These are phyloP conservation scores for Takifugu rubripes DNA, from an alignment of 2,797 vertebrate species.

Conservation along the genomic window DNA sequence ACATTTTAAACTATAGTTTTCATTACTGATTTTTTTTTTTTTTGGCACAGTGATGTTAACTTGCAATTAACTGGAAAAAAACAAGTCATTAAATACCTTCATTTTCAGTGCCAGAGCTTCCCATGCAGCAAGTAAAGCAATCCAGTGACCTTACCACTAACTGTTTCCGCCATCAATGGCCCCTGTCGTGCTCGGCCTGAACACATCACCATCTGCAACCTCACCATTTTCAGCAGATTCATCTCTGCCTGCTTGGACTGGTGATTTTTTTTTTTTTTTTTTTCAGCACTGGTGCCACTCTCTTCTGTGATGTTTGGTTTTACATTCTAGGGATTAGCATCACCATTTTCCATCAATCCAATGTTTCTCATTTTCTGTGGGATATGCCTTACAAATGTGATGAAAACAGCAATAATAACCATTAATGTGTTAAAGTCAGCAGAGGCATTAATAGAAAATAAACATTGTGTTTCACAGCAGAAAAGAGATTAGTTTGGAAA, in stretches of 20 bases:
- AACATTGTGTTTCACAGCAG: slow-evolving; percentile 11
- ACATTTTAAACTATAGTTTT: too few species aligned
- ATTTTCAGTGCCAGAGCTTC: slow-evolving; percentile 47
- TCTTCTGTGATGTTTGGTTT: slow-evolving; percentile 47
- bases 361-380: slow-evolving; percentile 50
- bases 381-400: slow-evolving; percentile 48
- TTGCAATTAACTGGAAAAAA: slow-evolving; percentile 21
- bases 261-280: slow-evolving; percentile 18
- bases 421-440: slow-evolving; percentile 28
- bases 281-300: slow-evolving; percentile 39
- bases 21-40: too few species aligned
- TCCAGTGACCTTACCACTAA: slow-evolving; percentile 72
- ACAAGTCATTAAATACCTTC: slow-evolving; percentile 53
- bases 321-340: slow-evolving; percentile 46
- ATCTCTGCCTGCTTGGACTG: slow-evolving; percentile 44
- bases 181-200: slow-evolving; percentile 57
- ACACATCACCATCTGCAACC: slow-evolving; percentile 32
- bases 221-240: slow-evolving; percentile 54
- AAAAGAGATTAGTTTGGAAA: slow-evolving; percentile 33
- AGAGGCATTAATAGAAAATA: slow-evolving; percentile 35
- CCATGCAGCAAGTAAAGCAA: slow-evolving; percentile 66
- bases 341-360: slow-evolving; percentile 55
- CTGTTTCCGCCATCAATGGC: slow-evolving; percentile 59
- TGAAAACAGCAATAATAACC: slow-evolving; percentile 45
- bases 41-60: slow-evolving; percentile 12